Conservation (phyloP, 2,797 vertebrate genomes). For the Darevskia nairensis region DNA sequence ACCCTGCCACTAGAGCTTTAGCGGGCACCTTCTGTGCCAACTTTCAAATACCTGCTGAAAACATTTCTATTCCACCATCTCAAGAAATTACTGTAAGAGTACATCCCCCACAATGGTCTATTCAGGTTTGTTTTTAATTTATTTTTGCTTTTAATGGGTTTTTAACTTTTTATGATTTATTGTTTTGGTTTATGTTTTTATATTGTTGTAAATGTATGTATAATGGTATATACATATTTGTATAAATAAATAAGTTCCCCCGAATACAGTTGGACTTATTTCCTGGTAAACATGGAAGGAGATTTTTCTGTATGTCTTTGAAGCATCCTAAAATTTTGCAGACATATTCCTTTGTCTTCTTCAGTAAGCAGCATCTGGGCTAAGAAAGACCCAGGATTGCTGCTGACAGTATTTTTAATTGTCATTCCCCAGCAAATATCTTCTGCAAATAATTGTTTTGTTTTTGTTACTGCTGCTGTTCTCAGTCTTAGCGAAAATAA, state of each 20-base stretch:
- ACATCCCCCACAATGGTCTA: too few species aligned
- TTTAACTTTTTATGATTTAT: too few species aligned
- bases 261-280: neutral
- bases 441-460: conserved; percentile 61
- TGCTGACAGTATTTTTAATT: conserved; percentile 31
- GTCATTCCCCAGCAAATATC: conserved; percentile 56
- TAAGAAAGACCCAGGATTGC: neutral
- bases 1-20: too few species aligned
- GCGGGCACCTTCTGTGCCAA: too few species aligned
- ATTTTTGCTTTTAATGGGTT: too few species aligned
- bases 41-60: too few species aligned
- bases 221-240: too few species aligned
- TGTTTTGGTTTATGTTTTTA: too few species aligned
- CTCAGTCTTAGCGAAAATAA: conserved; percentile 64
- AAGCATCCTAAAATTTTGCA: neutral
- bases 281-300: neutral
- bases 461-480: conserved; percentile 63
- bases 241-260: neutral
- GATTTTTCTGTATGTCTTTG: neutral
- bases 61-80: too few species aligned
- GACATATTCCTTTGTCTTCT: neutral
- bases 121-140: too few species aligned
- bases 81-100: too few species aligned
- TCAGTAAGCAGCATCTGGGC: neutral
- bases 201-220: too few species aligned